A percentile compares a stretch with the other conserved stretches of the same genome.
Evolutionary conservation across 1,140 invertebrate genomes (phyloP).

Genomic region (Colletes latitarsis): DNA sequence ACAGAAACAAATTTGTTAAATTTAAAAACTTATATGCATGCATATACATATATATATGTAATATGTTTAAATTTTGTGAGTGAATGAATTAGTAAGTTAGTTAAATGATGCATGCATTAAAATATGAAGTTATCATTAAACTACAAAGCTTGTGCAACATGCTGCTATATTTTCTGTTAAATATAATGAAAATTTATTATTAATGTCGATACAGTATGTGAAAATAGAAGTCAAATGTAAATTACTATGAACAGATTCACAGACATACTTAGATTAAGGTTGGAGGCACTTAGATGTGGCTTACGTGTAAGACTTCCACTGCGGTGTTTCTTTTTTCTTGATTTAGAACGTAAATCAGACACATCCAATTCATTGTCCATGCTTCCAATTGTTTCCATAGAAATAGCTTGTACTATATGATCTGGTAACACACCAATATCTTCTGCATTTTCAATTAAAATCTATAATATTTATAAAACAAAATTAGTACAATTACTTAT

Average conservation of each 20-base stretch:
- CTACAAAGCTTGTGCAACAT: background rate
- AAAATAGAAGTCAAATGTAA: background rate
- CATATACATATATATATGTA: too few relatives aligned
- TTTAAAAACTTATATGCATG: background rate
- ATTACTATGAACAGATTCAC: constrained; percentile 45
- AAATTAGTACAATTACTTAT: constrained; percentile 19
- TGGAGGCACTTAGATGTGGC: constrained; percentile 74
- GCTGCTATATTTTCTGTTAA: background rate
- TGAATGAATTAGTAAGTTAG: constrained; percentile 9
- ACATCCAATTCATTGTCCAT: constrained; percentile 81
- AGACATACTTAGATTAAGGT: constrained; percentile 73
- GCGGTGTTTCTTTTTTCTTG: constrained; percentile 87
- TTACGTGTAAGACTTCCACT: constrained; percentile 92
- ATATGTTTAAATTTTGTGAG: background rate
- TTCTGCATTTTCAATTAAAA: constrained; percentile 89
- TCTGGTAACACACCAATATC: constrained; percentile 88
- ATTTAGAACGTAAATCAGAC: constrained; percentile 77
- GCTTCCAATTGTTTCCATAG: constrained; percentile 79
- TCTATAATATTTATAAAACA: constrained; percentile 78
- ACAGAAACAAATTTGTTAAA: constrained; percentile 60
- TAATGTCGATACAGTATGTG: background rate
- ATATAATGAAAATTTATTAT: background rate
- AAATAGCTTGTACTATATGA: constrained; percentile 79
- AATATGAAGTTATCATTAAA: background rate
- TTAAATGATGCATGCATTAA: constrained; percentile 9